Evolutionary conservation across 2,888 invertebrate species (phyloP).

Genomic region (Hyppa rectilinea): DNA sequence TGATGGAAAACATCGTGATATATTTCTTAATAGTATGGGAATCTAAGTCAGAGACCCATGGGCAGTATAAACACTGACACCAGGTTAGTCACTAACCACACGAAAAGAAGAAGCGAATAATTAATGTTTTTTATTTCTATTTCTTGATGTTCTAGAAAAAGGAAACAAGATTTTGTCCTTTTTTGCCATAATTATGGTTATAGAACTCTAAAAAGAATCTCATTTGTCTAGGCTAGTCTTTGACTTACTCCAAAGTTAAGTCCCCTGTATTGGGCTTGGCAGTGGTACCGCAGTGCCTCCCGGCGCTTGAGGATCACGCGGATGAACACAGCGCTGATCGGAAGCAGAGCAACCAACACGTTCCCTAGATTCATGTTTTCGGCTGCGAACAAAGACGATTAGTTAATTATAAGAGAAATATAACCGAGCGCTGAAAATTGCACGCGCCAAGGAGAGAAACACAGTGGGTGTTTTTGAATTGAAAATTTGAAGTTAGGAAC

Average conservation of each 20-base stretch:
- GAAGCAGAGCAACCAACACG: conserved; percentile 21
- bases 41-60: too few relatives aligned
- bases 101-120: too few relatives aligned
- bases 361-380: conserved; percentile 23
- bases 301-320: conserved; percentile 12
- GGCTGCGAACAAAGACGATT: conserved; percentile 3
- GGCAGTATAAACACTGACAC: too few relatives aligned
- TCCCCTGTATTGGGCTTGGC: too few relatives aligned
- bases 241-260: not conserved
- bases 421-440: too few relatives aligned
- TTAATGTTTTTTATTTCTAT: too few relatives aligned
- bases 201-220: not conserved
- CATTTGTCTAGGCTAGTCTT: not conserved
- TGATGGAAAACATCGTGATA: too few relatives aligned
- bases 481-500: not conserved
- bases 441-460: not conserved
- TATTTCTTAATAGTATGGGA: too few relatives aligned
- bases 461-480: not conserved
- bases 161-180: too few relatives aligned
- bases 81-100: too few relatives aligned
- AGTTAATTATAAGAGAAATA: not conserved
- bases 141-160: too few relatives aligned
- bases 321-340: conserved; percentile 21
- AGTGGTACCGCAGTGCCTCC: not conserved
- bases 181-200: not conserved